Evolutionary conservation across 2,888 invertebrate species (phyloP), one percentile per base, ranked within the genome.

Genomic region (Epistrophe grossulariae): DNA sequence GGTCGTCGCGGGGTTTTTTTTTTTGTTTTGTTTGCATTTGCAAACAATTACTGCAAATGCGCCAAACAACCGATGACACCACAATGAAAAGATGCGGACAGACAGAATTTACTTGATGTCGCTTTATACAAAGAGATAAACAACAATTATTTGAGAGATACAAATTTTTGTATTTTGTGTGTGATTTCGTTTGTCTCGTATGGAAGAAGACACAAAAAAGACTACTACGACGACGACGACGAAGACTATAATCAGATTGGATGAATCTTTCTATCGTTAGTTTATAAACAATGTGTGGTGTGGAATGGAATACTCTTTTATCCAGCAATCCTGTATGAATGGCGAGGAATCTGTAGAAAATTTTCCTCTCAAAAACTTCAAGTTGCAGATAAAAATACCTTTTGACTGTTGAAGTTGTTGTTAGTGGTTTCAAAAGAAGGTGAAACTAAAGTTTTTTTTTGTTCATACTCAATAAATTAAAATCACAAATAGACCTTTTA

Each of bases 51-150:
- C 24, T 24, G 24, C 24, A 38, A 50, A 48, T 48, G 35, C 48
- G 11, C 35, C 13, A 70, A 55, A 70, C 79, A 64, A 79, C 64
- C 6, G 35, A 50, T 5, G 40, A 55, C 66, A 62, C 55, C 31
- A 81, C 84, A 84, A 81, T 55, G 62, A 40, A 55, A 55, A 55
- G 52, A 55, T 55, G 40, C 55, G 45, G 48, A 48, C 74, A 76
- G 35, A 79, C 48, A 45, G 40, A 76, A 59, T 70, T 62, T 68
- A 40, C 55, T 73, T 38, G 31, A 11, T 45, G 68, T 38, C 79
- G 71, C 79, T 64, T 40, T 60, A 31, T 55, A 68, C 79, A 83
- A 79, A 84, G 64, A 84, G 84, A 84, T 84, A 45, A 74, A 71
- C 60, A 40, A 79, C 43, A 62, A 62, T 70, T 72, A 38, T 70